Evolutionary conservation across 2,113 vertebrate genomes (phyloP), one percentile per base, ranked within the genome.

Genomic region (Brachionichthys hirsutus): DNA sequence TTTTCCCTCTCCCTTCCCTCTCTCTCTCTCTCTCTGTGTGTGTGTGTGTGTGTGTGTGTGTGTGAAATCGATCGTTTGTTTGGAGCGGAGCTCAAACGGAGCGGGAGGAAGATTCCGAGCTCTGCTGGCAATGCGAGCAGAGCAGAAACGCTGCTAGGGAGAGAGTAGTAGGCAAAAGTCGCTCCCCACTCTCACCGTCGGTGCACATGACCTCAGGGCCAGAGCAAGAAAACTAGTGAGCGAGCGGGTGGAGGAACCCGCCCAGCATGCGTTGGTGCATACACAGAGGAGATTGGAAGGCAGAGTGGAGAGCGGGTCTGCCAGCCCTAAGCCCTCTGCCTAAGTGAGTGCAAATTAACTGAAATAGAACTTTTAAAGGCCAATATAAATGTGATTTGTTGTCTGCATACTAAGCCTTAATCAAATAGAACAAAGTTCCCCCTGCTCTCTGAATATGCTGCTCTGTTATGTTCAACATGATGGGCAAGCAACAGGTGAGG

Each of bases 21-120:
- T 68, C 66, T 20, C 54, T 61, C 54, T 87, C 70, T 59, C 53
- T 72, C 55, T 68, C 72, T 55, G 24, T 30, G 24, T 30, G 24
- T 30, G 24, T 30, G 24, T 30, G 24, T 30, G 24, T 30, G 24
- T 30, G 24, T 30, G 24, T 30, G 24, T 30, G 24, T 30, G 24
- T 30, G 77, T 80, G 71, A 88, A 89, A 91, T 91, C 84, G 88
- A 92, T 92, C 41, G 85, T 85, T 88, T 85, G 83, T 87, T 90
- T 91, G 84, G 87, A 78, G n/a, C 78, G 82, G 65, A 89, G 81
- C 90, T 91, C 86, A 90, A 89, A 91, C 82, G 10, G 78, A 82
- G 73, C 63, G 42, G 66, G 70, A 78, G 80, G 78, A 78, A 78
- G 82, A 89, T 88, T 87, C 78, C 58, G 74, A 86, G 85, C 83